Evolutionary conservation across 2,113 vertebrate species (phyloP), one percentile per base, ranked within the genome.

Genomic region (Apodemus speciosus): DNA sequence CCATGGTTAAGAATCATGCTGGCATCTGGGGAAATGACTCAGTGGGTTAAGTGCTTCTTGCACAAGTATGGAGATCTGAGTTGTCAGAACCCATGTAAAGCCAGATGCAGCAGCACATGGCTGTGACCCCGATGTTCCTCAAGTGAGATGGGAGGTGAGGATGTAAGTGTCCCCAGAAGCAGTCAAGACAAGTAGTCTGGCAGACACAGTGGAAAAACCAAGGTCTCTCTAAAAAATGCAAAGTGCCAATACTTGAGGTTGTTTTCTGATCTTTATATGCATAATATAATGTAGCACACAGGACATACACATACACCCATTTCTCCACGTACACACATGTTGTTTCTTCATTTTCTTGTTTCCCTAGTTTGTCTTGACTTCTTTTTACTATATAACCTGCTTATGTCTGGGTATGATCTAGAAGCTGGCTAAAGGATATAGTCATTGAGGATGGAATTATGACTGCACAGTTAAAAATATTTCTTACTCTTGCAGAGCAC

Each of bases 241-340:
- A 69, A 46, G 32, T 9, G 51, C 18, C 18, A 68, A 49, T 21
- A 21, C 83, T 46, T 85, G 21, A 23, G 20, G 9, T 9, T 84
- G 81, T 46, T 30, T 27, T 64, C 30, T 14, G 18, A 23, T 18
- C 62, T 85, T 46, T 2, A 25, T 35, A n/a, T 1, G 64, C 32
- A 16, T 9, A 7, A 11, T 38, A 16, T 9, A 7, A 11, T 38
- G 6, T 9, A 21, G 40, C 16, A 21, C n/a, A 49, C 11, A 13
- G 1, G 21, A 35, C 30, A 66, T 46, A 5, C 27, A 49, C 18
- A 23, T 40, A 62, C 0, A 66, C 9, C 35, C 56, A 30, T 10
- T 0, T 0, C 32, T 18, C 38, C 40, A 1, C 21, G 1, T 7
- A 8, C 21, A 56, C 2, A 60, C 14, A 46, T 9, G 35, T 43